A percentile compares a stretch with the other conserved stretches of the same genome.
Evolutionary conservation across 2,113 vertebrate genomes (phyloP).

Genomic region (Pachycephala philippinensis): DNA sequence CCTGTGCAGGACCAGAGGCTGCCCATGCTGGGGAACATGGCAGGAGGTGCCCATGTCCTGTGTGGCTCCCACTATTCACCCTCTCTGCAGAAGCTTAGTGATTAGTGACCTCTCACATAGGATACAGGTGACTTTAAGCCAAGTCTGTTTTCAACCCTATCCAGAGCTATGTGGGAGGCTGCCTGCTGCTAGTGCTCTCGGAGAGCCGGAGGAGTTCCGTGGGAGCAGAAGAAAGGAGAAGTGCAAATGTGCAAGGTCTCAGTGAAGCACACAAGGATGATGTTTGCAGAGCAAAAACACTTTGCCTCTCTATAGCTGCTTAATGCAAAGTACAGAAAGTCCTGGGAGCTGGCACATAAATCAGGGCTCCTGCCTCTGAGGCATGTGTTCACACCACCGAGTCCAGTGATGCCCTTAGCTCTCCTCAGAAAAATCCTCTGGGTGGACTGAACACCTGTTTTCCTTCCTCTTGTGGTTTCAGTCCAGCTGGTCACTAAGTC

Average conservation of each 20-base stretch:
- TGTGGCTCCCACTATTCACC: fast-evolving
- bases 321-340: not conserved
- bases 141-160: not conserved
- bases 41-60: fast-evolving
- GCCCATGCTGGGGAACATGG: fast-evolving
- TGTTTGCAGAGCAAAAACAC: not conserved
- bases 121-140: not conserved
- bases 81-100: not conserved
- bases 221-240: not conserved
- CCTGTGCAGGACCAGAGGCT: fast-evolving
- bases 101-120: not conserved
- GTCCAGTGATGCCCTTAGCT: not conserved
- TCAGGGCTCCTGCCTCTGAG: not conserved
- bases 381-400: fast-evolving
- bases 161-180: not conserved
- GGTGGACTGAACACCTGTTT: not conserved
- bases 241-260: not conserved
- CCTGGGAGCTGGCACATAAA: not conserved
- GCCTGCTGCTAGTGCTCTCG: not conserved
- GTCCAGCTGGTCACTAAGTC: not conserved
- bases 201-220: not conserved
- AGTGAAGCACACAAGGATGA: not conserved
- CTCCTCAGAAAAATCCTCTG: not conserved
- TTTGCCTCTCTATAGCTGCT: not conserved
- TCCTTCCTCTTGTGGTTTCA: not conserved